Evolutionary conservation across 2,888 invertebrate genomes (phyloP), one percentile per base, ranked within the genome.

Genomic region (Himalopsyche anomala): DNA sequence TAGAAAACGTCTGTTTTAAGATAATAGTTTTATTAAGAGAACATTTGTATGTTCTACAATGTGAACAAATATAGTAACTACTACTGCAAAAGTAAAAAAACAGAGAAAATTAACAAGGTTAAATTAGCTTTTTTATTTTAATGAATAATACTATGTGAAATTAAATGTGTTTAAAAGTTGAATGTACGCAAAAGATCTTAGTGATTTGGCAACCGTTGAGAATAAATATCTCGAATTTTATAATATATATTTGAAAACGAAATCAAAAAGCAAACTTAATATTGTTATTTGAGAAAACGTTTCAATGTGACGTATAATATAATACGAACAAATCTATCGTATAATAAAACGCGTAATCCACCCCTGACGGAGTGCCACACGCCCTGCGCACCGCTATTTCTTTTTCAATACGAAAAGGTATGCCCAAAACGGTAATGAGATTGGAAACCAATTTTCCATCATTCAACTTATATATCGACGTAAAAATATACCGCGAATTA

Each of bases 361-460:
- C 19, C 15, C 15, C 28, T 36, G 74, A 40, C 11, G 42, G 28
- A 19, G 54, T 42, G 54, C 81, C 54, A 55, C 80, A 28, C 28
- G 38, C 79, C 62, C 40, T 36, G 79, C 38, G 40, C 19, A 40
- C 15, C 17, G 40, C 40, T 17, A 79, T 79, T 79, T 36, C 17
- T 28, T 74, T 40, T 45, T 11, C 40, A 45, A 19, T 80, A 80
- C 15, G 45, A 40, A 80, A 45, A 80, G 42, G 80, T 80, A 80
- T 19, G 62, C 85, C 79, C 83, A 38, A 79, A 83, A 45, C 69
- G 38, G 83, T 85, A 85, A 85, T 82, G 85, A 85, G 83, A 85
- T 85, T 85, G 42, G 79, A 85, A 83, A 85, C 85, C 85, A 85
- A 85, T 85, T 85, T 85, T 85, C 85, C 82, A 85, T 85, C 85